Evolutionary conservation across 2,888 invertebrate species (phyloP).

Genomic region (Epinotia brunnichana): DNA sequence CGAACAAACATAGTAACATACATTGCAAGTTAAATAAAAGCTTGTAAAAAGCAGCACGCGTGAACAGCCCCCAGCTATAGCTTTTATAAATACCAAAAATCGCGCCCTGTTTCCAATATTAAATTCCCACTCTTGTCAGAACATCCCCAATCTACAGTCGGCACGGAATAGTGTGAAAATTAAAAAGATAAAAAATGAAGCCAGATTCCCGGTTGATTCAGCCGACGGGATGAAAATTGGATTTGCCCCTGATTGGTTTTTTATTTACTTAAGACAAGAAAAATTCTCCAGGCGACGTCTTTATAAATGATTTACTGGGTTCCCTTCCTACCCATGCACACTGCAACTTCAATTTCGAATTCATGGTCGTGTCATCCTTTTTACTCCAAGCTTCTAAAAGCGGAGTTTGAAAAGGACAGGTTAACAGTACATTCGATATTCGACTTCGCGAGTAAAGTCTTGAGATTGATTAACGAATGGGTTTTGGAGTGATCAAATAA

Average conservation of each 20-base stretch:
- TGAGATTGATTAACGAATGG: conserved; percentile 64
- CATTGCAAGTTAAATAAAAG: too few species aligned
- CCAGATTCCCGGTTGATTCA: conserved; percentile 74
- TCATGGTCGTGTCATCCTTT: not conserved
- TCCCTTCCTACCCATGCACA: not conserved
- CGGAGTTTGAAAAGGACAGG: not conserved
- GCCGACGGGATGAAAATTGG: conserved; percentile 82
- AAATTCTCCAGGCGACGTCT: conserved; percentile 73
- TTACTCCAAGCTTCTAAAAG: not conserved
- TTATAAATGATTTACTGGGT: conserved; percentile 78
- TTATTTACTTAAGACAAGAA: conserved; percentile 85
- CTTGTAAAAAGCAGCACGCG: not conserved
- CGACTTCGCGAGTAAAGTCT: conserved; percentile 18
- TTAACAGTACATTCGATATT: not conserved
- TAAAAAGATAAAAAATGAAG: conserved; percentile 69
- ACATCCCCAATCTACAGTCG: conserved; percentile 46
- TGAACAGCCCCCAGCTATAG: not conserved
- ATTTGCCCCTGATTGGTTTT: conserved; percentile 83
- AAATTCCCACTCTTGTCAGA: conserved; percentile 29
- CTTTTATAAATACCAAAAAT: not conserved
- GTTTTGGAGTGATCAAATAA: conserved; percentile 41
- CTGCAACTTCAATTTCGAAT: not conserved
- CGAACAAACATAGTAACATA: too few species aligned
- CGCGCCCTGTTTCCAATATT: conserved; percentile 4
- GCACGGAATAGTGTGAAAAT: conserved; percentile 73